phyloP scores from a whole-genome alignment of 1,140 invertebrate genomes.

The Lordiphosa collinella region DNA sequence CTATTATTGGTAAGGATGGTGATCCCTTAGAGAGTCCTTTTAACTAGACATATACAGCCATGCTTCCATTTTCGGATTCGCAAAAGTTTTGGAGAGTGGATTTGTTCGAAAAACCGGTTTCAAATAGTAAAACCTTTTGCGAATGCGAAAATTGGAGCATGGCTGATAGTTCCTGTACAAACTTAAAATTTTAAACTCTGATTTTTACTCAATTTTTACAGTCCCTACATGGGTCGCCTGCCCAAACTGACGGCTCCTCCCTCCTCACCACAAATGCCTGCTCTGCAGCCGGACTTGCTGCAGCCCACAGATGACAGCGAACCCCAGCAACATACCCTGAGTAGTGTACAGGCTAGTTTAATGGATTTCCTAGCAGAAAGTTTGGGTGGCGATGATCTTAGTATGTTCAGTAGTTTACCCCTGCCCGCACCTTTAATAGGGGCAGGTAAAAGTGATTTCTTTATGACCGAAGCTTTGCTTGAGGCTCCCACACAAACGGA shows the following conservation, averaged over 20 bases:
- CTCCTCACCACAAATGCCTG: not conserved
- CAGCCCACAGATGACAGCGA: conserved; percentile 7
- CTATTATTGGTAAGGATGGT: too few relatives aligned
- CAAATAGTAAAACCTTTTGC: too few relatives aligned
- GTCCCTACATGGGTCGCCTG: conserved; percentile 69
- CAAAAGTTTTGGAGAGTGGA: too few relatives aligned
- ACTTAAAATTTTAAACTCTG: too few relatives aligned
- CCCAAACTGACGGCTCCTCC: conserved; percentile 27
- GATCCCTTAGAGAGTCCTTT: too few relatives aligned
- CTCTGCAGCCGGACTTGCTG: conserved; percentile 1
- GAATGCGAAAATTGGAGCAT: too few relatives aligned
- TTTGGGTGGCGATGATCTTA: conserved; percentile 59
- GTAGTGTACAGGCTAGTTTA: conserved; percentile 64
- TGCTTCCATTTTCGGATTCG: too few relatives aligned
- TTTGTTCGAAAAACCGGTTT: too few relatives aligned
- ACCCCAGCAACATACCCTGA: conserved; percentile 39
- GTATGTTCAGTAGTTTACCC: conserved; percentile 47
- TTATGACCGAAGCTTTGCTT: conserved; percentile 47
- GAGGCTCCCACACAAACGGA: conserved; percentile 34
- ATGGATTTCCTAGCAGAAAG: conserved; percentile 76
- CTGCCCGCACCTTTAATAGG: conserved; percentile 58
- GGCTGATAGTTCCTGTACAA: too few relatives aligned
- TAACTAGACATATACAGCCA: too few relatives aligned
- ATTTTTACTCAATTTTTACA: conserved; percentile 23
- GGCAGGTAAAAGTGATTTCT: conserved; percentile 58